A percentile compares a stretch with the other conserved stretches of the same genome.
phyloP scores from a whole-genome alignment of 2,113 vertebrate species.

The Lipotes vexillifer region DNA sequence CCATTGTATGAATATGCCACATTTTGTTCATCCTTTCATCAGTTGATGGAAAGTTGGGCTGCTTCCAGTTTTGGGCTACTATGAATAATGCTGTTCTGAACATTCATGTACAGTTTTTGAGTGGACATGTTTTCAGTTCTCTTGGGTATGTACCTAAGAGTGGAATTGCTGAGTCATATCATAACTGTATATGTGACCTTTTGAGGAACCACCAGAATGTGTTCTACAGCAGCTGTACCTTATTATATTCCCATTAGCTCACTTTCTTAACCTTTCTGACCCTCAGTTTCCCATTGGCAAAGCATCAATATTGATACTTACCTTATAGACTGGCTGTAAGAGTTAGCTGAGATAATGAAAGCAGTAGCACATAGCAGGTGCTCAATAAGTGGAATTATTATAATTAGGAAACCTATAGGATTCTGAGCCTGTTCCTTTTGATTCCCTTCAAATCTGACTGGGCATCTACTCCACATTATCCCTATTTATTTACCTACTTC shows the following conservation, averaged over 20 bases:
- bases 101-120: neutral
- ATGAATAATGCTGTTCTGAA: neutral
- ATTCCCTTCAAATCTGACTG: neutral
- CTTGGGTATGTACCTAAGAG: neutral
- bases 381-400: neutral
- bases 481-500: neutral
- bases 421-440: neutral
- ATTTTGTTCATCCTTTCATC: neutral
- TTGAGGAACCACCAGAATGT: neutral
- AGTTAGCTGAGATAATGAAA: neutral
- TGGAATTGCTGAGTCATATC: neutral
- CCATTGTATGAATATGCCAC: fast-evolving
- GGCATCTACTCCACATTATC: neutral
- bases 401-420: neutral
- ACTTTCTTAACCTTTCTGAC: neutral
- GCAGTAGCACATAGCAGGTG: neutral
- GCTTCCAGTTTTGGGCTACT: neutral
- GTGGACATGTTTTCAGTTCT: neutral
- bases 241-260: too few species aligned
- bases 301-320: neutral
- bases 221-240: neutral
- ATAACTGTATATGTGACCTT: neutral
- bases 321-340: neutral
- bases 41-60: neutral
- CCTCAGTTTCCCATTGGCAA: neutral